A percentile compares a stretch with the other conserved stretches of the same genome.
These are phyloP conservation scores for Sitta europaea DNA, from an alignment of 2,113 vertebrate genomes.

Conservation along the genomic window DNA sequence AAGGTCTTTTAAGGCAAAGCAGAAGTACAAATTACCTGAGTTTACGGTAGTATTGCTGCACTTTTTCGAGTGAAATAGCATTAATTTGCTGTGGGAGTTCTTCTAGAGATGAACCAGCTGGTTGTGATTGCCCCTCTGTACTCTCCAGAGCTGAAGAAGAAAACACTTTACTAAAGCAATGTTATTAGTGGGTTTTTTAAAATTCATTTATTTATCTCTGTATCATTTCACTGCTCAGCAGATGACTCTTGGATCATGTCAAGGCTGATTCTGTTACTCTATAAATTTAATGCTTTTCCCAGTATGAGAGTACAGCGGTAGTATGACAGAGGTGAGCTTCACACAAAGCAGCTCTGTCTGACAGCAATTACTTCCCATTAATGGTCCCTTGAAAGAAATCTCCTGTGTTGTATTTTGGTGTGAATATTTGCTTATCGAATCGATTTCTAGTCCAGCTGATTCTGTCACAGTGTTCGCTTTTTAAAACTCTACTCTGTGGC, in stretches of 20 bases:
- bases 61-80: conserved; percentile 87
- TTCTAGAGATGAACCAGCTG: conserved; percentile 75
- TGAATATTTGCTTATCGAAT: background rate
- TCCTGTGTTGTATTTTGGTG: background rate
- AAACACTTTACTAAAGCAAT: background rate
- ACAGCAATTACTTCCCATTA: background rate
- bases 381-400: background rate
- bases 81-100: conserved; percentile 93
- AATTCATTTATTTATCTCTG: background rate
- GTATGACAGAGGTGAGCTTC: background rate
- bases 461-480: background rate
- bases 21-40: conserved; percentile 80
- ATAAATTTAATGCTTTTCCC: background rate
- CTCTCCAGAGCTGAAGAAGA: conserved; percentile 83
- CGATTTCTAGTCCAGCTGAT: background rate
- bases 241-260: background rate
- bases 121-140: conserved; percentile 74
- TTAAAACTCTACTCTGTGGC: background rate
- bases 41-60: conserved; percentile 93
- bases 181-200: background rate
- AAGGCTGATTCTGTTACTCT: background rate
- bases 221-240: background rate
- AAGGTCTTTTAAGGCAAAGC: background rate
- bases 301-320: background rate
- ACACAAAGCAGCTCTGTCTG: background rate